Evolutionary conservation across 1,140 invertebrate species (phyloP).

Genomic region (Drosophila saltans): DNA sequence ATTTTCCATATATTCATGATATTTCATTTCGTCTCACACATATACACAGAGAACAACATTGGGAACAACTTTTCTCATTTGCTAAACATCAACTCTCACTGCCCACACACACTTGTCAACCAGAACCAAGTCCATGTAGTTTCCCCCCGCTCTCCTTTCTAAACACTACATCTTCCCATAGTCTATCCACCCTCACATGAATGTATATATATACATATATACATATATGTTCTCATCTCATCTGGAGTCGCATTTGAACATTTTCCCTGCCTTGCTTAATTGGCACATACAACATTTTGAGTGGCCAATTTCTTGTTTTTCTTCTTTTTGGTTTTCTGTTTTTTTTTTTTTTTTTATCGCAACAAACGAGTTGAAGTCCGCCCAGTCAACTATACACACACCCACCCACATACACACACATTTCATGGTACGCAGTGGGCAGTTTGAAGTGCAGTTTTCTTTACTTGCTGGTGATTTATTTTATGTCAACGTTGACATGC

Average conservation of each 20-base stretch:
- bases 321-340: constrained; percentile 26
- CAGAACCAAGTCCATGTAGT: constrained; percentile 30
- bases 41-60: neutral
- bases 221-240: constrained; percentile 9
- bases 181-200: neutral
- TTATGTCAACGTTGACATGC: constrained; percentile 82
- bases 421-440: constrained; percentile 21
- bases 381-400: constrained; percentile 28
- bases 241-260: constrained; percentile 63
- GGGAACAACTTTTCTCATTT: constrained; percentile 33
- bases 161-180: neutral
- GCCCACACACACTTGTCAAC: constrained; percentile 35
- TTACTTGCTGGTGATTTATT: constrained; percentile 74
- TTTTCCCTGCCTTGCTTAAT: constrained; percentile 72
- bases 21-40: constrained; percentile 14
- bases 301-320: constrained; percentile 54
- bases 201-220: neutral
- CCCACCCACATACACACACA: constrained; percentile 35
- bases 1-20: constrained; percentile 10
- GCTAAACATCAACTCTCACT: constrained; percentile 45
- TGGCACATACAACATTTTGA: constrained; percentile 72
- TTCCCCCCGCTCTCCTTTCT: constrained; percentile 6
- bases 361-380: constrained; percentile 16
- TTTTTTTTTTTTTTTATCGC: constrained; percentile 6
- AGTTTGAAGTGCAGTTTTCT: constrained; percentile 74